Evolutionary conservation across 2,888 invertebrate species (phyloP), one percentile per base, ranked within the genome.

Genomic region (Andrena haemorrhoa): DNA sequence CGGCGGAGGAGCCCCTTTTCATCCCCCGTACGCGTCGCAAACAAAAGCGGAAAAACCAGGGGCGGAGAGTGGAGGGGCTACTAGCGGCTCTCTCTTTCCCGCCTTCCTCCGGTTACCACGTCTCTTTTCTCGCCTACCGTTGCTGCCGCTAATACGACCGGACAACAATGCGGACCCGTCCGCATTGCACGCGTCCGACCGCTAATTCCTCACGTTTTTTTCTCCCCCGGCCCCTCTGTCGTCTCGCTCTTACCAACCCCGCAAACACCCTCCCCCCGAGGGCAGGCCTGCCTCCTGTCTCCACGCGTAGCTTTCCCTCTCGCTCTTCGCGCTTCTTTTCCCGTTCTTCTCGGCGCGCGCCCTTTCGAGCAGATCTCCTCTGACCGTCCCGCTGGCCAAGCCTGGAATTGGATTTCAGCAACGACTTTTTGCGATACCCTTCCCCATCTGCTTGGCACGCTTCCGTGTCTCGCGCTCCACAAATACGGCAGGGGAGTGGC

Each of bases 171-270:
- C 91, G 75, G 75, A 86, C 82, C 85, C 88, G 89, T 91, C 90
- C 90, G 89, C 89, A 87, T 90, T 92, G 92, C 92, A 92, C 92
- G 92, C 92, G 92, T 91, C 91, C 90, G 86, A 90, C 92, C 92
- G 89, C 93, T 91, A 92, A 92, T 93, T 93, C 92, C 90, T 89
- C 86, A 71, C 79, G 84, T 88, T 88, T 84, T 81, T 85, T 87
- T 74, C 63, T 76, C 66, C 73, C 75, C 76, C 75, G 29, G 51
- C 70, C 61, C 31, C 61, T 35, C 51, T 33, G 61, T 33, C 79
- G 53, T 83, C 74, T 75, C 65, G 70, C 69, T 79, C 74, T 66
- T 49, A 76, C 75, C 75, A 35, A 51, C 70, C 69, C 60, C 53
- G 3, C 49, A 26, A 66, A 63, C 63, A 77, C 60, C 60, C 69